Evolutionary conservation across 2,113 vertebrate species (phyloP).

Genomic region (Zosterops pallidus): DNA sequence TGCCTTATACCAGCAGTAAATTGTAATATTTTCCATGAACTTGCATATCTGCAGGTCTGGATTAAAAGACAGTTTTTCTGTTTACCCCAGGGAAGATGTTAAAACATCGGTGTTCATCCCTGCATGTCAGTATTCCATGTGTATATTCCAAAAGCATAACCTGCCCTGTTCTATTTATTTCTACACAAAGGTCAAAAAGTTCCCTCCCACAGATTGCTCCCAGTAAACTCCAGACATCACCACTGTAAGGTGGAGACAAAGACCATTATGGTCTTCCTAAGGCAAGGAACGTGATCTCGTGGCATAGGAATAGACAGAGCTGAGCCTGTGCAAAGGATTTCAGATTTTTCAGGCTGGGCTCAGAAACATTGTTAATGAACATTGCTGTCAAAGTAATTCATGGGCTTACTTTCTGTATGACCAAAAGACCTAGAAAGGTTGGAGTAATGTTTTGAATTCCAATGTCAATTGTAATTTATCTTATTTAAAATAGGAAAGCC

Average conservation of each 20-base stretch:
- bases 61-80: background rate
- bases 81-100: background rate
- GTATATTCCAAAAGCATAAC: background rate
- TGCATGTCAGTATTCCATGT: background rate
- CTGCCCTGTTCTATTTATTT: background rate
- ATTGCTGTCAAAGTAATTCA: constrained; percentile 40
- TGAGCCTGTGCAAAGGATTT: background rate
- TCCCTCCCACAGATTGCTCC: background rate
- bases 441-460: constrained; percentile 60
- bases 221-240: background rate
- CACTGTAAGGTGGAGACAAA: background rate
- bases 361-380: background rate
- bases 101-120: background rate
- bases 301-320: background rate
- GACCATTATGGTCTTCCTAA: background rate
- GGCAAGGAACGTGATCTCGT: background rate
- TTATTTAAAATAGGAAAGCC: constrained; percentile 46
- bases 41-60: background rate
- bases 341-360: background rate
- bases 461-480: constrained; percentile 53
- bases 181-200: background rate
- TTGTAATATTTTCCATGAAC: background rate
- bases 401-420: background rate
- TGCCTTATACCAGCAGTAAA: background rate
- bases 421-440: constrained; percentile 23